Base-by-base conservation (phyloP, 2,113 vertebrate genomes). In the Mustela lutreola region DNA sequence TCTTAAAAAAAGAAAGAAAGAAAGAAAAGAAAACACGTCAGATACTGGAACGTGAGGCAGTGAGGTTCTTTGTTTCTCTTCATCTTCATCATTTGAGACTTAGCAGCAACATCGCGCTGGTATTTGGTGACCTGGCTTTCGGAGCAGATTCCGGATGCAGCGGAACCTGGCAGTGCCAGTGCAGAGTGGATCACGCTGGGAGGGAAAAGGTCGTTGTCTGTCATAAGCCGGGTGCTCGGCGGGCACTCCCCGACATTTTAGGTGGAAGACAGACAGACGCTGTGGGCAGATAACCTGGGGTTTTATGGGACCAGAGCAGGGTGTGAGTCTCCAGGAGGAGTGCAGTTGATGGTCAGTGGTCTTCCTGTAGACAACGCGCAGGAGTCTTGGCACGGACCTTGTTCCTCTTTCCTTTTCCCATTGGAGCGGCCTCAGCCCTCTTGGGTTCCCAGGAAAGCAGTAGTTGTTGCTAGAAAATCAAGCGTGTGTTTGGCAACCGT, bases 121-220 rank as follows among this genome's bases (percentile, higher is more conserved):
- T 24, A 1, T 19, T 11, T 26, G 33, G 7, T 56, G 63, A 22
- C 58, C 73, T 12, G 24, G 50, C 4, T 36, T 79, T 24, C 10
- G 1, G 53, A 15, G 21, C 53, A 60, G 53, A 39, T 24, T n/a
- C 22, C 15, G 21, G 7, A 8, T 15, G n/a, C 58, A 36, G 8
- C 1, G 22, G 16, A 4, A 28, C 15, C 5, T 28, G 58, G n/a
- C 9, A 28, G 81, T 26, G 56, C 7, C 1, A 11, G 5, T 53
- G 48, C 1, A 0, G 26, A 56, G 0, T 9, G n/a, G 3, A 18
- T 45, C 48, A 7, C 2, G 3, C 48, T 2, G 89, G 62, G n/a
- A 42, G 18, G 16, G 33, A 42, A 0, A 9, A 12, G 12, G 36
- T 10, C 2, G 1, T 2, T 67, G 11, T 21, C 21, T 3, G 0